Percentiles rank a stretch among this genome's conserved stretches.
Conservation (phyloP, 2,113 vertebrate genomes). For the Fulmarus glacialis region DNA sequence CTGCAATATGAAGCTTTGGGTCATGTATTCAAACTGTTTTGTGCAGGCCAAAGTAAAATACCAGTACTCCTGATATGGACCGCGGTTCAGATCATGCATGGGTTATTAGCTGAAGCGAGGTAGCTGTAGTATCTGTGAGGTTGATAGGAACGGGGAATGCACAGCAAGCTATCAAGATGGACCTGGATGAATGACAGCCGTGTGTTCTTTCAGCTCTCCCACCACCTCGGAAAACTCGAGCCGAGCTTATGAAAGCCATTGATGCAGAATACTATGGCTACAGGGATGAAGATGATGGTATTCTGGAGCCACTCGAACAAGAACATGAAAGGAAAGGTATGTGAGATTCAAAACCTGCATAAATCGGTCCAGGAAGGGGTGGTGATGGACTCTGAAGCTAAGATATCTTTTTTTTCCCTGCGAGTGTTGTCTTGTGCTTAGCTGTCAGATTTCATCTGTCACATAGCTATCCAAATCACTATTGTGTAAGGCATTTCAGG, state of each 20-base stretch:
- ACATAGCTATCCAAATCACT: not conserved
- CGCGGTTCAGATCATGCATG: not conserved
- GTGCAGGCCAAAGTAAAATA: no score
- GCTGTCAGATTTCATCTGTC: not conserved
- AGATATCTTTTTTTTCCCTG: not conserved
- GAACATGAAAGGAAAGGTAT: constrained; percentile 89
- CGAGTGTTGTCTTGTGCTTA: not conserved
- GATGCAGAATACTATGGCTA: constrained; percentile 97
- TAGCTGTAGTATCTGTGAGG: not conserved
- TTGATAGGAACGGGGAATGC: not conserved
- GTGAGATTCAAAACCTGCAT: not conserved
- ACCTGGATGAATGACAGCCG: not conserved
- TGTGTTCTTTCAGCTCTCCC: constrained; percentile 79
- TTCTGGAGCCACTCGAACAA: constrained; percentile 90
- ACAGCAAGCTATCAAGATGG: not conserved
- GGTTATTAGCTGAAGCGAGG: not conserved
- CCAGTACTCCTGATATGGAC: not conserved
- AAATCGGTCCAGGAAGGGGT: not conserved
- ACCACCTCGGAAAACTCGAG: constrained; percentile 89
- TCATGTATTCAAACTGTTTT: not conserved
- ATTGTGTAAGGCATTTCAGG: not conserved
- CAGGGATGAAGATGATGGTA: constrained; percentile 93
- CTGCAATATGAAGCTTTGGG: not conserved
- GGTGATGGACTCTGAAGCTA: not conserved
- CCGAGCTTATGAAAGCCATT: constrained; percentile 95